Evolutionary conservation across 2,888 invertebrate genomes (phyloP).

Genomic region (Agriopis aurantiaria): DNA sequence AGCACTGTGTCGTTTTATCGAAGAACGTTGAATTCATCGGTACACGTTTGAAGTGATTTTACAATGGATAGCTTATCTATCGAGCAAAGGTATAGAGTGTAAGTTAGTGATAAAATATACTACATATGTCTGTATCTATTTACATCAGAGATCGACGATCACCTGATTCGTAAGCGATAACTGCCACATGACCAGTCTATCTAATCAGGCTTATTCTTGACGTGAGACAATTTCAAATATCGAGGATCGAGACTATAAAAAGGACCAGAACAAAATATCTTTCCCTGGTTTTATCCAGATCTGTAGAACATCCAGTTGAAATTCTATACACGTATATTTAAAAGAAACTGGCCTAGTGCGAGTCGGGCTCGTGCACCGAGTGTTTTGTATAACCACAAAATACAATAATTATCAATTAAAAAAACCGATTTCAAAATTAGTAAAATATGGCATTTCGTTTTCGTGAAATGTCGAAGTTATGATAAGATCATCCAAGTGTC

Average conservation of each 20-base stretch:
- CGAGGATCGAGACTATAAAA: slow-evolving; percentile 19
- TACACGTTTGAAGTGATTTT: slow-evolving; percentile 54
- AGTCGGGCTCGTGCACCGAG: too few species aligned
- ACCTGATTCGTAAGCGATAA: slow-evolving; percentile 66
- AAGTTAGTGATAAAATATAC: slow-evolving; percentile 49
- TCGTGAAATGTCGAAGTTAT: too few species aligned
- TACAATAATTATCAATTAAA: background rate
- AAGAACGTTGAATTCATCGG: slow-evolving; percentile 5
- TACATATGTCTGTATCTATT: slow-evolving; percentile 48
- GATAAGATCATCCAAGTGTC: too few species aligned
- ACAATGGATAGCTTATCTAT: slow-evolving; percentile 52
- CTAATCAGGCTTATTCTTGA: slow-evolving; percentile 55
- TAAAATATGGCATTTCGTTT: background rate
- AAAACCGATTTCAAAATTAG: too few species aligned
- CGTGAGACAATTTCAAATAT: slow-evolving; percentile 47
- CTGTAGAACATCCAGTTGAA: background rate
- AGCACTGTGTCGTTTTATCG: slow-evolving; percentile 2
- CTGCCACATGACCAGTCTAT: slow-evolving; percentile 65
- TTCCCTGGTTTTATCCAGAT: background rate
- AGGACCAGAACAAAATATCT: background rate
- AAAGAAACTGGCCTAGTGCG: background rate
- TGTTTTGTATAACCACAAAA: background rate
- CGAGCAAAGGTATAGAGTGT: slow-evolving; percentile 38
- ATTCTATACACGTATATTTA: background rate
- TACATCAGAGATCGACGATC: slow-evolving; percentile 60